phyloP scores from a whole-genome alignment of 2,113 vertebrate genomes.

The Lynx canadensis region DNA sequence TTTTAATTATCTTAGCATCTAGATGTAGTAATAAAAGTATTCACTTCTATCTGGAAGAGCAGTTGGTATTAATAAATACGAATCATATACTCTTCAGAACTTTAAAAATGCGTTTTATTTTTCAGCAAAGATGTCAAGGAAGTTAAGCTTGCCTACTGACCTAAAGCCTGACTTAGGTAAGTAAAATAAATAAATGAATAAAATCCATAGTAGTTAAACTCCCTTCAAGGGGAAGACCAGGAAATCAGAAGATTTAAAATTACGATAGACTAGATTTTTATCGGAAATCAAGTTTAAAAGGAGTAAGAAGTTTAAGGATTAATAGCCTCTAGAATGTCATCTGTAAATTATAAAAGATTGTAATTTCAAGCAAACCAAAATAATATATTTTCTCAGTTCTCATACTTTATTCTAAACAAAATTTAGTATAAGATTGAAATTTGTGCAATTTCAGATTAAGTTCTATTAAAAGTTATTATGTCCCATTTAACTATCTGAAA shows the following conservation, averaged over 20 bases:
- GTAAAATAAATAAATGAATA: slow-evolving; percentile 79
- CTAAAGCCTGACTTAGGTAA: slow-evolving; percentile 99
- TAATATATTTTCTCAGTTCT: background rate
- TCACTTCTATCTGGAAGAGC: slow-evolving; percentile 64
- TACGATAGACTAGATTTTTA: background rate
- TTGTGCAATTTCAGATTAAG: background rate
- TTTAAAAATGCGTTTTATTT: slow-evolving; percentile 96
- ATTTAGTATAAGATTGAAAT: background rate
- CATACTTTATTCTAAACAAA: slow-evolving; percentile 16
- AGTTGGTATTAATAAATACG: slow-evolving; percentile 60
- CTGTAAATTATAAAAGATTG: background rate
- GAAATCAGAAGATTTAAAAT: slow-evolving; percentile 31
- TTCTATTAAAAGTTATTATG: slow-evolving; percentile 3
- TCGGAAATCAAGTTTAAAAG: slow-evolving; percentile 44
- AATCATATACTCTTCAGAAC: slow-evolving; percentile 82
- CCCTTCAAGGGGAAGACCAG: background rate
- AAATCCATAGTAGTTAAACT: background rate
- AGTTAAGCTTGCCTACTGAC: slow-evolving; percentile 99
- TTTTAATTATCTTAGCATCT: slow-evolving; percentile 45
- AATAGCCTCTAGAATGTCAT: background rate
- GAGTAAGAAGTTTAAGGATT: background rate
- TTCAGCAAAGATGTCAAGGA: slow-evolving; percentile 99
- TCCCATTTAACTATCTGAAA: background rate
- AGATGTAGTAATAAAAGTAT: slow-evolving; percentile 40
- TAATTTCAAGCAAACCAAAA: background rate